These are phyloP conservation scores for Monopis laevigella DNA, from an alignment of 2,888 invertebrate genomes.

Conservation along the genomic window DNA sequence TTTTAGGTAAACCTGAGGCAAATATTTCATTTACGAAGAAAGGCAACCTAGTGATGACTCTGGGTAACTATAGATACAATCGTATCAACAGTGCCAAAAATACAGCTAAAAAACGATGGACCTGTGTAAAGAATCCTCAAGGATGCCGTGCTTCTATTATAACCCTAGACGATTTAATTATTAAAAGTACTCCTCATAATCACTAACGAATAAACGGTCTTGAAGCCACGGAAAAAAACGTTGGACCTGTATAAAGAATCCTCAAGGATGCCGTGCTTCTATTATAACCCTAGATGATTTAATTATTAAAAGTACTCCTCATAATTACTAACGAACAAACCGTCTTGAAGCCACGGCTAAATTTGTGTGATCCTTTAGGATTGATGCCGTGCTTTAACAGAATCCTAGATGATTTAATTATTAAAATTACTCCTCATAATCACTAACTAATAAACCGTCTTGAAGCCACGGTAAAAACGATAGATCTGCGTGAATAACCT, in stretches of 20 bases:
- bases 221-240: no score
- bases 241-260: constrained; percentile 27
- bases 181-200: no score
- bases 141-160: constrained; percentile 35
- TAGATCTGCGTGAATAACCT: constrained; percentile 27
- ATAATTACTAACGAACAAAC: no score
- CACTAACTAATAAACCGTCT: no score
- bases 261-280: constrained; percentile 31
- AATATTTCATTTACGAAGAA: neutral
- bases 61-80: constrained; percentile 34
- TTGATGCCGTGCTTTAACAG: constrained; percentile 32
- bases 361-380: constrained; percentile 27
- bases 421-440: no score
- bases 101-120: constrained; percentile 24
- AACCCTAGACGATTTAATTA: constrained; percentile 30
- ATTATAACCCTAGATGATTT: constrained; percentile 30
- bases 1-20: no score
- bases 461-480: no score
- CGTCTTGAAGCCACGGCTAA: no score
- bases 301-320: no score
- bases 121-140: constrained; percentile 23
- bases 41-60: constrained; percentile 23
- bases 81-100: constrained; percentile 22
- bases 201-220: no score
- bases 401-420: constrained; percentile 30